A percentile compares a stretch with the other conserved stretches of the same genome.
phyloP scores from a whole-genome alignment of 2,113 vertebrate species.

The Pseudolaguvia tuberculata region DNA sequence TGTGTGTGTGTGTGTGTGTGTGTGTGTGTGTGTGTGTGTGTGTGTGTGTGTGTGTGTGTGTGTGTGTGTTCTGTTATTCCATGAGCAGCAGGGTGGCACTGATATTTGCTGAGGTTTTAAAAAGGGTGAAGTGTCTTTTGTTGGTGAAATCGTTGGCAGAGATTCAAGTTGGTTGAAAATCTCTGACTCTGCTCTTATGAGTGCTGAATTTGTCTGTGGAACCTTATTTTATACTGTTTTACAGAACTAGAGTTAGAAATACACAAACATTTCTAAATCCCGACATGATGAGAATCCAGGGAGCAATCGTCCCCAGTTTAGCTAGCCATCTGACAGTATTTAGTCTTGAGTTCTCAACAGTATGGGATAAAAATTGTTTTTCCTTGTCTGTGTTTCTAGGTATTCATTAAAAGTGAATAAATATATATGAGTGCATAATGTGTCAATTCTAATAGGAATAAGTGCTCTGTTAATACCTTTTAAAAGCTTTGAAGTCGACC shows the following conservation, averaged over 20 bases:
- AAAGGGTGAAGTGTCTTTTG: slow-evolving; percentile 19
- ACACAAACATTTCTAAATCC: slow-evolving; percentile 53
- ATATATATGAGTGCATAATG: not conserved
- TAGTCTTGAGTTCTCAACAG: not conserved
- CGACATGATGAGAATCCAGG: slow-evolving; percentile 51
- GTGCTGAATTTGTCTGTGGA: slow-evolving; percentile 17
- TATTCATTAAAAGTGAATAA: not conserved
- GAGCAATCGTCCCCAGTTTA: slow-evolving; percentile 40
- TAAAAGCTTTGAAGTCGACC: slow-evolving; percentile 3
- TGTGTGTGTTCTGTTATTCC: slow-evolving; percentile 22
- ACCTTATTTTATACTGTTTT: slow-evolving; percentile 44
- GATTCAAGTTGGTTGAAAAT: slow-evolving; percentile 14
- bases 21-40: too few relatives aligned
- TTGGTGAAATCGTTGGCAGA: slow-evolving; percentile 15
- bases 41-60: too few relatives aligned
- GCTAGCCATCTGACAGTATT: slow-evolving; percentile 30
- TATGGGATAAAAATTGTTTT: not conserved
- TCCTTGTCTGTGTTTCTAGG: not conserved
- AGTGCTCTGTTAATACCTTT: not conserved
- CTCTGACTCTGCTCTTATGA: slow-evolving; percentile 25
- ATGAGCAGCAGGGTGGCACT: slow-evolving; percentile 3
- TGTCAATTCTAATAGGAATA: not conserved
- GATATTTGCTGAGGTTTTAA: slow-evolving; percentile 33
- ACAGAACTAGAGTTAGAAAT: slow-evolving; percentile 40
- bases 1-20: too few relatives aligned